Conservation (phyloP, 2,113 vertebrate species). For the Tympanuchus pallidicinctus region DNA sequence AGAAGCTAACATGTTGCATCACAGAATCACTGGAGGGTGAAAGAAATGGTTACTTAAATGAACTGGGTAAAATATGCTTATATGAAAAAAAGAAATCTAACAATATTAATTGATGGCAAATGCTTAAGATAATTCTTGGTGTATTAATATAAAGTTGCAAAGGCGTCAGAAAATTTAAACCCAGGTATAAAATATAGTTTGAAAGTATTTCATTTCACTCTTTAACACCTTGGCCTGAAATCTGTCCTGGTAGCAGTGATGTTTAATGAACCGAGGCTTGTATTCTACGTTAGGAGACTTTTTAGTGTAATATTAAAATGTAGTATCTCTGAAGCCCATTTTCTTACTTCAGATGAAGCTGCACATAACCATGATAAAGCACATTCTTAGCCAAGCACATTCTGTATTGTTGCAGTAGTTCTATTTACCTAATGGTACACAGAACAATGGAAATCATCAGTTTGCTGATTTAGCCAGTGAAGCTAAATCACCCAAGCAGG, state of each 20-base stretch:
- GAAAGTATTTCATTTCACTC: not conserved
- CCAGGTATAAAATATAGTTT: not conserved
- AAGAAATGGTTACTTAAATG: not conserved
- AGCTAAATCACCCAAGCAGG: constrained; percentile 6
- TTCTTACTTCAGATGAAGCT: not conserved
- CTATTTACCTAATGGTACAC: not conserved
- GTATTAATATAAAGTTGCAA: not conserved
- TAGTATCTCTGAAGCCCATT: not conserved
- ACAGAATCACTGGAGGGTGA: not conserved
- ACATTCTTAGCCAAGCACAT: accelerated
- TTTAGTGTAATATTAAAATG: not conserved
- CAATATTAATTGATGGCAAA: not conserved
- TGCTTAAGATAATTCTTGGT: not conserved
- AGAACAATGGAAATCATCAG: not conserved
- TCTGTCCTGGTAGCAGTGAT: not conserved
- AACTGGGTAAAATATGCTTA: not conserved
- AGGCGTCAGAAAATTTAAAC: not conserved
- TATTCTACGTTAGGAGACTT: not conserved
- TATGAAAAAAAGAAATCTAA: not conserved
- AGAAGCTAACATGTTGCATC: not conserved
- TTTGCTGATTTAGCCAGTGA: not conserved
- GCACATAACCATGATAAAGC: not conserved
- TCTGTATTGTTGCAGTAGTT: not conserved
- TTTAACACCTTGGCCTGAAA: not conserved
- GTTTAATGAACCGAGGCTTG: not conserved